These are phyloP conservation scores for Limnephilus rhombicus DNA, from an alignment of 2,888 invertebrate genomes.

Conservation along the genomic window DNA sequence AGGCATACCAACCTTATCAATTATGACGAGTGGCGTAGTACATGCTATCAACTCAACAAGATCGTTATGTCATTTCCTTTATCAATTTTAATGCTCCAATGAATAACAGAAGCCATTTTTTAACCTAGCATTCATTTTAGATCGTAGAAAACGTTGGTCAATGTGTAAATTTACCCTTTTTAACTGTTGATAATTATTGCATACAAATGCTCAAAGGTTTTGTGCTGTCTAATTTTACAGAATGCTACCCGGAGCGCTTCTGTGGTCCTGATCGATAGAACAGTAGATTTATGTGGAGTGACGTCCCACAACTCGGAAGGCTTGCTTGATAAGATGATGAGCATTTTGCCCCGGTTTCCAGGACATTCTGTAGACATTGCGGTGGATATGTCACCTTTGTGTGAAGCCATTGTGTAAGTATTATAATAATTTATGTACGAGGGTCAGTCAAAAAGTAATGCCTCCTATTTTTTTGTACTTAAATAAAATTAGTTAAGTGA, in stretches of 20 bases:
- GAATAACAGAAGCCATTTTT: background rate
- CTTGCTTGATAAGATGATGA: slow-evolving; percentile 80
- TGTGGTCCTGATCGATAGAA: slow-evolving; percentile 81
- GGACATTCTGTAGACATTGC: slow-evolving; percentile 82
- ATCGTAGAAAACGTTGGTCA: background rate
- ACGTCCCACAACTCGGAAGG: slow-evolving; percentile 81
- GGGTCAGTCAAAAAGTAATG: no score
- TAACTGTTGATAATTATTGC: background rate
- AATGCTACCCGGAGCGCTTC: slow-evolving; percentile 75
- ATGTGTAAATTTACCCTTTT: background rate
- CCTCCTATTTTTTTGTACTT: no score
- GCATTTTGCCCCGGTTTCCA: slow-evolving; percentile 79
- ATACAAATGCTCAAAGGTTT: background rate
- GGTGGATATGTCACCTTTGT: slow-evolving; percentile 81
- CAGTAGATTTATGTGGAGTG: slow-evolving; percentile 81
- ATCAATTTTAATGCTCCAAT: background rate
- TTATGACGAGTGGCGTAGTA: no score
- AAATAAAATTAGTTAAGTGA: no score
- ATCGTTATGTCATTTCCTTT: background rate
- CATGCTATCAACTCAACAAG: background rate
- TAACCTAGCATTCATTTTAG: no score
- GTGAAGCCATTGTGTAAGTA: slow-evolving; percentile 70
- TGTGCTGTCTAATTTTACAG: slow-evolving; percentile 69
- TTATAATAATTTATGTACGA: no score
- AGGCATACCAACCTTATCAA: no score